Conservation (phyloP, 2,797 vertebrate genomes). For the Sternarchorhynchus goeldii region DNA sequence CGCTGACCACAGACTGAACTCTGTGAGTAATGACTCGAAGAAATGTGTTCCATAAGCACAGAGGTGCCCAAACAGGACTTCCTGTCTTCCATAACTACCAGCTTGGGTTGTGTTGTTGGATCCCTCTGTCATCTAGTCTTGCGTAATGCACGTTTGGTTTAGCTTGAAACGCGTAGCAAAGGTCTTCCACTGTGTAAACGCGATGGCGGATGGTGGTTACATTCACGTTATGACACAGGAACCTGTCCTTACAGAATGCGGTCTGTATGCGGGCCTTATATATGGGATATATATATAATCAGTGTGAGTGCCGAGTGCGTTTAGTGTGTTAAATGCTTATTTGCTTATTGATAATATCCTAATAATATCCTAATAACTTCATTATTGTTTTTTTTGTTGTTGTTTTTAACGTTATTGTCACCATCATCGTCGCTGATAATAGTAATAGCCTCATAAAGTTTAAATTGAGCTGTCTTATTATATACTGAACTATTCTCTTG, state of each 20-base stretch:
- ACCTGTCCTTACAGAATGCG: no score
- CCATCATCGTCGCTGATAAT: not conserved
- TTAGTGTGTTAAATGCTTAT: no score
- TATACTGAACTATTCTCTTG: not conserved
- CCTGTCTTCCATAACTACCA: conserved; percentile 63
- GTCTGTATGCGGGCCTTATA: no score
- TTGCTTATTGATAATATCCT: not conserved
- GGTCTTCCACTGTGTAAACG: not conserved
- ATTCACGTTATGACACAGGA: no score
- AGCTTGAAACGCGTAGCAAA: conserved; percentile 52
- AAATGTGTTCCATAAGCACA: conserved; percentile 68
- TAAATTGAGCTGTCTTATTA: not conserved
- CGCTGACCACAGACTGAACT: conserved; percentile 68
- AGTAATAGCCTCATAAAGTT: not conserved
- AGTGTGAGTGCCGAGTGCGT: no score
- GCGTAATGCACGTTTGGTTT: conserved; percentile 47
- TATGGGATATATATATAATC: no score
- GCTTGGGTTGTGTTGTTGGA: conserved; percentile 30
- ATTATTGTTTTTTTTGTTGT: conserved; percentile 10
- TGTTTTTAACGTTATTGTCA: not conserved
- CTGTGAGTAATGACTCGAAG: conserved; percentile 70
- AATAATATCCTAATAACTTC: not conserved
- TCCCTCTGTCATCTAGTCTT: conserved; percentile 40
- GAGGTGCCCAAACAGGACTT: conserved; percentile 71
- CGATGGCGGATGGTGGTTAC: no score